These are phyloP conservation scores for Amiota minor DNA, from an alignment of 2,888 invertebrate species.

Conservation along the genomic window DNA sequence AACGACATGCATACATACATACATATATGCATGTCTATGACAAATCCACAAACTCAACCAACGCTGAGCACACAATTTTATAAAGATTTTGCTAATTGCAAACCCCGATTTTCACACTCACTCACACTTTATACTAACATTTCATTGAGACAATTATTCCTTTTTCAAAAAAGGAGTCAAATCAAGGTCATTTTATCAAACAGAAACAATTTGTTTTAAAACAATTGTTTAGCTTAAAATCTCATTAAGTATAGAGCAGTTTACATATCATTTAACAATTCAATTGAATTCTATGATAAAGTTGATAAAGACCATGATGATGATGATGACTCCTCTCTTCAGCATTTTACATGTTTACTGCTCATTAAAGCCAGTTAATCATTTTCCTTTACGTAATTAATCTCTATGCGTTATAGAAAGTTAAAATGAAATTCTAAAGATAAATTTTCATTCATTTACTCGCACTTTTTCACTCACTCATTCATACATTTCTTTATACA, in stretches of 20 bases:
- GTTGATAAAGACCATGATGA: no score
- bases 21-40: no score
- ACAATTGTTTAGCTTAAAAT: background rate
- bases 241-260: background rate
- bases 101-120: background rate
- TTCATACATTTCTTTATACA: no score
- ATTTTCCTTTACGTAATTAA: constrained; percentile 11
- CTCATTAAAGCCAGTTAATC: background rate
- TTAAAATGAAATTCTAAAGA: constrained; percentile 21
- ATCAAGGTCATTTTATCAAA: no score
- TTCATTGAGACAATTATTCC: background rate
- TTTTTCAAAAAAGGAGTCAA: no score
- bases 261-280: constrained; percentile 20
- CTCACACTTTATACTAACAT: background rate
- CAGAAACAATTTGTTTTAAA: no score
- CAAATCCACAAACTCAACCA: no score
- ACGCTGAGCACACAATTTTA: background rate
- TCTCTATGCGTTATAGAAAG: constrained; percentile 2
- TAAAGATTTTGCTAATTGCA: constrained; percentile 21
- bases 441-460: no score
- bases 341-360: background rate
- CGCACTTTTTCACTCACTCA: no score
- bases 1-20: background rate
- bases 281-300: constrained; percentile 3
- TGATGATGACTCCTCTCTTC: no score